A percentile compares a stretch with the other conserved stretches of the same genome.
phyloP scores from a whole-genome alignment of 2,113 vertebrate species.

The Gyps fulvus region DNA sequence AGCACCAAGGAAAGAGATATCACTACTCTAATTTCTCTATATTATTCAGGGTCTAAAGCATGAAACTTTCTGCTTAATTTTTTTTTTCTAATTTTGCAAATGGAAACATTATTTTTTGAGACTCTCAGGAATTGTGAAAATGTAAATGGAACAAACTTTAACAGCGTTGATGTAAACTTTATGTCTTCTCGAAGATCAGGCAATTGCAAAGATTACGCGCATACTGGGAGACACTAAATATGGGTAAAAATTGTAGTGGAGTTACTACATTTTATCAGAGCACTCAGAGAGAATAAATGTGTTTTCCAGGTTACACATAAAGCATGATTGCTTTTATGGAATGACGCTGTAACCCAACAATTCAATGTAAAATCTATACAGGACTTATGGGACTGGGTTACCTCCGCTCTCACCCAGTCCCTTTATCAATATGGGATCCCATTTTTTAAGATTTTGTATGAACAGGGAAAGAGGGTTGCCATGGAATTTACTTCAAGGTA shows the following conservation, averaged over 20 bases:
- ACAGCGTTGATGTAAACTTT: neutral
- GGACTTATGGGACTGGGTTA: neutral
- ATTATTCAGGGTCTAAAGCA: neutral
- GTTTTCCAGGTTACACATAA: neutral
- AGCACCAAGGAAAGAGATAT: neutral
- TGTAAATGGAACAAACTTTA: neutral
- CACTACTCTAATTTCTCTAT: neutral
- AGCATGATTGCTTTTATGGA: neutral
- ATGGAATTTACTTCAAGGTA: neutral
- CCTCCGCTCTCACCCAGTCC: neutral
- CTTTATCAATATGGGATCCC: neutral
- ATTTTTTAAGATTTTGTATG: neutral
- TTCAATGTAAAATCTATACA: neutral
- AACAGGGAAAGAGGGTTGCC: neutral
- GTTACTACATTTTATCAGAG: neutral
- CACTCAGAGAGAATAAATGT: neutral
- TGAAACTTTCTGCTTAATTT: neutral
- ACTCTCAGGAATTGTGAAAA: neutral
- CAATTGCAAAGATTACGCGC: neutral
- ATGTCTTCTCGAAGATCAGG: neutral
- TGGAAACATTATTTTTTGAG: neutral
- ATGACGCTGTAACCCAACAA: neutral
- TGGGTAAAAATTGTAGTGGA: neutral
- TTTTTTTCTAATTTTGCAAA: neutral
- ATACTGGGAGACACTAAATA: neutral